phyloP scores from a whole-genome alignment of 2,888 invertebrate species.

The Morpho helenor region DNA sequence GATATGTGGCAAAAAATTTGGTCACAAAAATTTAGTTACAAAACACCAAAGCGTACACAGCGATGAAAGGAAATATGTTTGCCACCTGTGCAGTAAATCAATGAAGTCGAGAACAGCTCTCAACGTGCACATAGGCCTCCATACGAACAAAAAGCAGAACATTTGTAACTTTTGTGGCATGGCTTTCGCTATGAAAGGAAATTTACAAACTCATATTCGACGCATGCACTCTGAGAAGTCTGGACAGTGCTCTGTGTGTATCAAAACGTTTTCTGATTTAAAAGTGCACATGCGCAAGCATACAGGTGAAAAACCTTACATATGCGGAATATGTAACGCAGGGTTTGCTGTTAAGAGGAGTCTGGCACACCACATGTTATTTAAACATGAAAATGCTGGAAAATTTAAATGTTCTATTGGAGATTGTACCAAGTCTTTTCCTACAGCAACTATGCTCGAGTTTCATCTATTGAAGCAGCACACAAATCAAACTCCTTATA shows the following conservation, averaged over 20 bases:
- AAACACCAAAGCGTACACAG: conserved; percentile 63
- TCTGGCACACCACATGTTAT: conserved; percentile 59
- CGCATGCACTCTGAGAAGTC: conserved; percentile 78
- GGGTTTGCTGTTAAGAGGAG: conserved; percentile 55
- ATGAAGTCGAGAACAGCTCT: conserved; percentile 73
- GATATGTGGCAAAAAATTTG: conserved; percentile 58
- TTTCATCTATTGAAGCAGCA: conserved; percentile 69
- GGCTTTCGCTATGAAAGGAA: conserved; percentile 76
- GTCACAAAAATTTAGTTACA: conserved; percentile 49
- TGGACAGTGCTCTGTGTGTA: conserved; percentile 72
- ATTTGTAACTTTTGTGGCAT: conserved; percentile 65
- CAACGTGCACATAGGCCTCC: conserved; percentile 65
- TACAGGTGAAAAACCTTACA: conserved; percentile 73
- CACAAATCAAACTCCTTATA: conserved; percentile 62
- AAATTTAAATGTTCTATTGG: conserved; percentile 67
- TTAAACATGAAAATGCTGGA: conserved; percentile 60
- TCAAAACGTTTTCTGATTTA: conserved; percentile 75
- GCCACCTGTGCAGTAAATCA: conserved; percentile 73
- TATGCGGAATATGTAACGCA: conserved; percentile 56
- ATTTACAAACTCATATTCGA: conserved; percentile 72
- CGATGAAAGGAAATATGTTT: conserved; percentile 74
- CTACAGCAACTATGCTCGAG: conserved; percentile 63
- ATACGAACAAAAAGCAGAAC: conserved; percentile 61
- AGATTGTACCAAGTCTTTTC: conserved; percentile 61
- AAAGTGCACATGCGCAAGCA: conserved; percentile 79